These are phyloP conservation scores for Bombus consobrinus DNA, from an alignment of 1,140 invertebrate species.

Conservation along the genomic window DNA sequence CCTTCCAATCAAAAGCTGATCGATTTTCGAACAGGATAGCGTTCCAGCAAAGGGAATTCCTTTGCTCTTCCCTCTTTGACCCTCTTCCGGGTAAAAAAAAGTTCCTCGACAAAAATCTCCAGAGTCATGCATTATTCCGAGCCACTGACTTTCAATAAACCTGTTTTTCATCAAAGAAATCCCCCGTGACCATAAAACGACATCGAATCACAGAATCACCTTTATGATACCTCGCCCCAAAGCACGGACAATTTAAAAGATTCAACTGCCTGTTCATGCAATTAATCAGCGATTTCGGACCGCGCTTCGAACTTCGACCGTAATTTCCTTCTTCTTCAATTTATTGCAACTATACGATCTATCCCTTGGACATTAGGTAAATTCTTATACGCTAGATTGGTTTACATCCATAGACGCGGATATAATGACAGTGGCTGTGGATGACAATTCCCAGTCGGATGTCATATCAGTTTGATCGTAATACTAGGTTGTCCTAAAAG, in stretches of 20 bases:
- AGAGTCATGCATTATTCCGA: slow-evolving; percentile 35
- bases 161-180: slow-evolving; percentile 26
- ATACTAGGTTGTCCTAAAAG: too few relatives aligned
- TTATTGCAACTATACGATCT: too few relatives aligned
- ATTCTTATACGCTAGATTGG: too few relatives aligned
- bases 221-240: neutral
- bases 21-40: slow-evolving; percentile 2
- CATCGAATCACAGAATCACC: slow-evolving; percentile 11
- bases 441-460: too few relatives aligned
- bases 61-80: neutral
- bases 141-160: slow-evolving; percentile 25
- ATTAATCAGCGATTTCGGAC: neutral
- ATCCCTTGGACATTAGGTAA: too few relatives aligned
- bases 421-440: too few relatives aligned
- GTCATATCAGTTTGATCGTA: too few relatives aligned
- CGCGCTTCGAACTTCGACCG: neutral
- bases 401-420: too few relatives aligned
- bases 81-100: neutral
- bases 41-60: neutral
- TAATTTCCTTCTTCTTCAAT: too few relatives aligned
- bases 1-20: neutral
- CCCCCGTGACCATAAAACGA: slow-evolving; percentile 1
- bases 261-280: neutral
- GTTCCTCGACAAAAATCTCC: slow-evolving; percentile 5
- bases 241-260: neutral